These are phyloP conservation scores for Tamias sibiricus DNA, from an alignment of 2,113 vertebrate species.

Conservation along the genomic window DNA sequence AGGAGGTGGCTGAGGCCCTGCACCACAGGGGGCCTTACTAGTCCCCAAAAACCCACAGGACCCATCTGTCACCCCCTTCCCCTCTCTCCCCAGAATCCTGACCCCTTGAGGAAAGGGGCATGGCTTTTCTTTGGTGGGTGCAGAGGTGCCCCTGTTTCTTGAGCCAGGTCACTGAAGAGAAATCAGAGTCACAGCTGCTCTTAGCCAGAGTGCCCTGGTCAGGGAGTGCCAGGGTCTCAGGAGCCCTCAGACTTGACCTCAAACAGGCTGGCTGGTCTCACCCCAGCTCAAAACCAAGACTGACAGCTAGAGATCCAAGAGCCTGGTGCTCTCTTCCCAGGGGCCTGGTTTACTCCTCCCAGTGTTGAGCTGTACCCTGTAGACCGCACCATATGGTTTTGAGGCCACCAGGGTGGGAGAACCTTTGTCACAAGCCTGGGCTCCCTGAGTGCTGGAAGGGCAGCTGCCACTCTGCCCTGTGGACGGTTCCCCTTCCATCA, in stretches of 20 bases:
- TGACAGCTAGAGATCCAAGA: not conserved
- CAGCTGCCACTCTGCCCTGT: not conserved
- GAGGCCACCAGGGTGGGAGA: not conserved
- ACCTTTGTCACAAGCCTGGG: fast-evolving
- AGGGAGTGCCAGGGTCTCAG: not conserved
- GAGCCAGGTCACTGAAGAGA: not conserved
- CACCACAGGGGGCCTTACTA: not conserved
- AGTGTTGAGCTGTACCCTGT: not conserved
- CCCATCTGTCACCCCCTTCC: not conserved
- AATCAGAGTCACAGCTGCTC: not conserved
- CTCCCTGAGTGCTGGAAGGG: not conserved
- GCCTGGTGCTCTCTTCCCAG: not conserved
- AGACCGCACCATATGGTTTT: too few relatives aligned
- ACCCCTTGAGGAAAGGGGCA: not conserved
- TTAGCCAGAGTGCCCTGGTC: not conserved
- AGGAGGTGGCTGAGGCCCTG: not conserved
- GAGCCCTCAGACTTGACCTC: not conserved
- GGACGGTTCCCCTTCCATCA: not conserved
- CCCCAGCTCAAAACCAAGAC: not conserved
- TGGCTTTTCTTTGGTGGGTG: too few relatives aligned
- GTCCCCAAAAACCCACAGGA: not conserved
- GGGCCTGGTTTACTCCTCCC: not conserved
- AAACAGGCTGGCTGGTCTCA: not conserved
- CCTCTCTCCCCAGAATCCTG: not conserved
- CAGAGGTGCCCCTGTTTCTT: too few relatives aligned